Base-by-base conservation (phyloP, 2,888 invertebrate species). In the Macrophya alboannulata region DNA sequence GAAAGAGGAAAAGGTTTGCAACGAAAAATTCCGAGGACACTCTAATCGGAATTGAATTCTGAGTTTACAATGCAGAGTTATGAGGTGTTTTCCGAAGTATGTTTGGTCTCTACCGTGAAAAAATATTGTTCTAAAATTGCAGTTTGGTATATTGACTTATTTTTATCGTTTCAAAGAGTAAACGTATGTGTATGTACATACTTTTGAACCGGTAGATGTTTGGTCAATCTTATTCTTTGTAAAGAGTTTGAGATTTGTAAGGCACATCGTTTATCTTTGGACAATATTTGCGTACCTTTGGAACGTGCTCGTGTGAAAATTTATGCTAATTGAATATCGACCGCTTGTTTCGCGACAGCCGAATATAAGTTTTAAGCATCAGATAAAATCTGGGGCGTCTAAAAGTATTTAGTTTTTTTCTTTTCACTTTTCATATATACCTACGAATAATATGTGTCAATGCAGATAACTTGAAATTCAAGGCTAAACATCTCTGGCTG, bases 271-370 rank as follows among this genome's bases (percentile, higher is more conserved):
- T 62, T 40, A 62, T 15, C 62, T 59, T 25, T 43, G 59, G 62
- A 81, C 21, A 81, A 81, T 62, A 81, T 81, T 81, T 81, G 43
- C 81, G 9, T 21, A 62, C 21, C 40, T 62, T 62, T 51, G 40
- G 17, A 59, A 62, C 55, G 81, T 43, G 43, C 25, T 17, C 40
- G 43, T 43, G 59, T 59, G 40, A 81, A 62, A 62, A 81, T 43
- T 59, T 15, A 43, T 62, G 81, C 17, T 40, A 62, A 81, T 62
- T 62, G 21, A 62, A 81, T 12, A 81, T 48, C 6, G 40, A 37
- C 12, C 51, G 43, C 21, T 45, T 45, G 21, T 74, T 74, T 21
- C 45, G 43, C 72, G 17, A 45, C 15, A 40, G 43, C 72, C 17
- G 10, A 74, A 74, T 21, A 74, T 45, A 10, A 74, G 31, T 21